These are phyloP conservation scores for Petrocephalus microphthalmus DNA, from an alignment of 2,113 vertebrate species.

Conservation along the genomic window DNA sequence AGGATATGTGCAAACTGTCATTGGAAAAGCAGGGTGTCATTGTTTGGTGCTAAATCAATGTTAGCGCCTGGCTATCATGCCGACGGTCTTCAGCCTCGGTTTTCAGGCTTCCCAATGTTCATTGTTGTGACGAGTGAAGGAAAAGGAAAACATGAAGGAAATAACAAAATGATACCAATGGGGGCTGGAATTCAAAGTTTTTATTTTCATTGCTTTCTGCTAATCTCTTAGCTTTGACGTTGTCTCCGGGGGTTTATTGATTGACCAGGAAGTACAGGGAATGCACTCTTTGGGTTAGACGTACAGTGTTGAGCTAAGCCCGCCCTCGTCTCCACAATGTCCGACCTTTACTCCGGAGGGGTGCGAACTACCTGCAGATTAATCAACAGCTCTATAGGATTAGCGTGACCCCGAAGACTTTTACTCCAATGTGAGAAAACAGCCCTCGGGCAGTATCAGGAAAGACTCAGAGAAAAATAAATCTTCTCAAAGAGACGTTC, in stretches of 20 bases:
- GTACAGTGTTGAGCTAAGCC: slow-evolving; percentile 1
- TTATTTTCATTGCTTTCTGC: background rate
- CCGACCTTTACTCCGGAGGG: slow-evolving; percentile 51
- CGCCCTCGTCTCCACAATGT: slow-evolving; percentile 38
- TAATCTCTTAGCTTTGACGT: background rate
- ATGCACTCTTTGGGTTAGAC: background rate
- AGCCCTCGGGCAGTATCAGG: background rate
- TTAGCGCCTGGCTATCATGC: background rate
- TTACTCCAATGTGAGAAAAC: slow-evolving; percentile 25
- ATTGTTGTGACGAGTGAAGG: background rate
- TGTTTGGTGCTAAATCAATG: background rate
- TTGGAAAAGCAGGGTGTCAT: background rate
- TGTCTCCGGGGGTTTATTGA: background rate
- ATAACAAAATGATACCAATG: background rate
- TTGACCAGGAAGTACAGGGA: background rate
- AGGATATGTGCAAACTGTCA: background rate
- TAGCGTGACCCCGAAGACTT: slow-evolving; percentile 54
- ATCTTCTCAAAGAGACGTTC: slow-evolving; percentile 8
- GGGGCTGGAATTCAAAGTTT: background rate
- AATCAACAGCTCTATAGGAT: slow-evolving; percentile 60
- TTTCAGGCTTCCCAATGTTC: background rate
- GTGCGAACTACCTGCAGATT: slow-evolving; percentile 55
- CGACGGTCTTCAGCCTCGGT: background rate
- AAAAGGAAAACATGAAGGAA: background rate
- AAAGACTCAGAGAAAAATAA: background rate